Percentiles rank a stretch among this genome's conserved stretches.
phyloP scores from a whole-genome alignment of 2,113 vertebrate species.

The Hirundichthys speculiger region DNA sequence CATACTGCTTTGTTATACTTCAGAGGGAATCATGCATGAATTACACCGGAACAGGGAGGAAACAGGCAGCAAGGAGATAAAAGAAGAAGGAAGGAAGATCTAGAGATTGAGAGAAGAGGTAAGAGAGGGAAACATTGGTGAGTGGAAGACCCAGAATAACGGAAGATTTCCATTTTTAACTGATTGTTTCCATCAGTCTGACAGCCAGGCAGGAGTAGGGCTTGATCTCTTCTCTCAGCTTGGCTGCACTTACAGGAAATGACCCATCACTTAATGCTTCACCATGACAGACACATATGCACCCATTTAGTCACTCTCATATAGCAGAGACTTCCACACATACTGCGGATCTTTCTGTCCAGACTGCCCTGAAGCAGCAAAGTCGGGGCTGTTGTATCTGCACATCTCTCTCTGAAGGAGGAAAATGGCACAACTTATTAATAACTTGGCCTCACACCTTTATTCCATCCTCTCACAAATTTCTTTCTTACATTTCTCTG shows the following conservation, averaged over 20 bases:
- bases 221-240: slow-evolving; percentile 41
- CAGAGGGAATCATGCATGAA: slow-evolving; percentile 23
- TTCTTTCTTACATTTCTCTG: too few relatives aligned
- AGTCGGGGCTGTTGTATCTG: too few relatives aligned
- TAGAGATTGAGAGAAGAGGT: background rate
- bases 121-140: slow-evolving; percentile 20
- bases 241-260: slow-evolving; percentile 53
- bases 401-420: background rate
- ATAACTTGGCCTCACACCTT: too few relatives aligned
- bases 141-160: slow-evolving; percentile 20
- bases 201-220: slow-evolving; percentile 16
- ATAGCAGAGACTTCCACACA: slow-evolving; percentile 8
- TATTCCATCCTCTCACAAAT: too few relatives aligned
- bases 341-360: too few relatives aligned
- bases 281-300: background rate
- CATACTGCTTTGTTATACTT: slow-evolving; percentile 16
- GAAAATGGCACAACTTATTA: too few relatives aligned
- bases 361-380: too few relatives aligned
- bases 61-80: slow-evolving; percentile 18
- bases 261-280: slow-evolving; percentile 39
- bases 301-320: background rate
- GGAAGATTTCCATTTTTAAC: slow-evolving; percentile 69
- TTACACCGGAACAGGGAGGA: slow-evolving; percentile 25
- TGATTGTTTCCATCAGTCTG: slow-evolving; percentile 63
- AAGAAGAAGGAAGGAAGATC: background rate